A percentile compares a stretch with the other conserved stretches of the same genome.
phyloP scores from a whole-genome alignment of 2,113 vertebrate species.

The Alosa alosa region DNA sequence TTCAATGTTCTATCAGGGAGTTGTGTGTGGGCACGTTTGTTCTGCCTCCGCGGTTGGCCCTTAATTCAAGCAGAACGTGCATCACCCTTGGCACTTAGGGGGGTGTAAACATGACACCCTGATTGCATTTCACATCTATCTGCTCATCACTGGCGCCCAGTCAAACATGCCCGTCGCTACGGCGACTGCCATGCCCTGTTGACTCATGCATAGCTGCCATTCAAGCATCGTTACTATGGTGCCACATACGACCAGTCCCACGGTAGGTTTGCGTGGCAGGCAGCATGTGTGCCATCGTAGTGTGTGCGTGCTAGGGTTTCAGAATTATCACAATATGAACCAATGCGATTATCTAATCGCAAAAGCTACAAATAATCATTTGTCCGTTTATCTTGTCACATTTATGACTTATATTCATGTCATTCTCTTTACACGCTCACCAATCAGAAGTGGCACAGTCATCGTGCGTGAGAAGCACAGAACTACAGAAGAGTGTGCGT shows the following conservation, averaged over 20 bases:
- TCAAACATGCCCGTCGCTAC: conserved; percentile 17
- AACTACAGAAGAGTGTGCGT: too few relatives aligned
- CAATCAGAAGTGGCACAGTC: too few relatives aligned
- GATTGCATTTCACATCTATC: not conserved
- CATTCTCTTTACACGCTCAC: too few relatives aligned
- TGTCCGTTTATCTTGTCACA: too few relatives aligned
- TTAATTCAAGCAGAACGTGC: not conserved
- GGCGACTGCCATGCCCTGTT: conserved; percentile 37
- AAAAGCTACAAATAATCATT: too few relatives aligned
- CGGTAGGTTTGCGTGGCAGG: not conserved
- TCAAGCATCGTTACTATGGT: conserved; percentile 28
- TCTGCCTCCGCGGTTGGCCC: not conserved
- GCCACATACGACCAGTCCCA: conserved; percentile 3
- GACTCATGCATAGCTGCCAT: conserved; percentile 26
- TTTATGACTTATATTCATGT: too few relatives aligned
- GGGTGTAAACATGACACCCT: not conserved
- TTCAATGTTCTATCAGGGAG: not conserved
- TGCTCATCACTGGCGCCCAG: not conserved
- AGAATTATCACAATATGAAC: too few relatives aligned
- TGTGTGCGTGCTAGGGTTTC: not conserved
- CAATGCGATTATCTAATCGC: too few relatives aligned
- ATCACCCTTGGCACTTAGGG: not conserved
- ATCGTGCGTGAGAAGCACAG: too few relatives aligned
- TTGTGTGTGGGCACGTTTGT: not conserved
- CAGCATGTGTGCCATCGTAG: not conserved